A percentile compares a stretch with the other conserved stretches of the same genome.
These are phyloP conservation scores for Narcine bancroftii DNA, from an alignment of 2,113 vertebrate species.

Conservation along the genomic window DNA sequence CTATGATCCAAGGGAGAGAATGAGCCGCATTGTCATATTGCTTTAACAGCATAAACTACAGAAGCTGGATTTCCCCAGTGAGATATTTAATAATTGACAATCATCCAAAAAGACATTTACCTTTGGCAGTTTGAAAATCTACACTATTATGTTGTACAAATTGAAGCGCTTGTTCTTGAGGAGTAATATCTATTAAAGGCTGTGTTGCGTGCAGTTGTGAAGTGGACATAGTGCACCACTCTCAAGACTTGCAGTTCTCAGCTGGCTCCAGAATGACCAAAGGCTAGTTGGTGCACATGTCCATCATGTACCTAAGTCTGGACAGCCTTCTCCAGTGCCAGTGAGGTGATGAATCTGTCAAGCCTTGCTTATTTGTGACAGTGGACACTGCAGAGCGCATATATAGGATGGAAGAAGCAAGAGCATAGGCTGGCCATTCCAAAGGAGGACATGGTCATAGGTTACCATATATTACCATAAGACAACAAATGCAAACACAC, in stretches of 20 bases:
- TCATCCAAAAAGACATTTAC: constrained; percentile 1
- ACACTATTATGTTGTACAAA: constrained; percentile 7
- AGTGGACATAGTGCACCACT: background rate
- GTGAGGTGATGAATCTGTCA: background rate
- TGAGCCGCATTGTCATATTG: background rate
- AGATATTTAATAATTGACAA: constrained; percentile 13
- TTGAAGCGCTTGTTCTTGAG: background rate
- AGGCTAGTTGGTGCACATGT: background rate
- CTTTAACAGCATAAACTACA: background rate
- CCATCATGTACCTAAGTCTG: background rate
- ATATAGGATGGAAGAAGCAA: background rate
- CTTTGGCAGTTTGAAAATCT: constrained; percentile 5
- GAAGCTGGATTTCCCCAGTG: background rate
- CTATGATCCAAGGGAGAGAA: background rate
- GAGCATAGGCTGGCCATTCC: no score
- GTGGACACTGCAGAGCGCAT: background rate
- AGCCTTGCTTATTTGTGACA: background rate
- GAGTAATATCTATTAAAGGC: background rate
- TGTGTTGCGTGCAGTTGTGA: background rate
- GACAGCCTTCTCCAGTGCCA: background rate
- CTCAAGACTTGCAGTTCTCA: background rate
- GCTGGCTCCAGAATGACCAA: background rate
- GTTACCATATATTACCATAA: no score
- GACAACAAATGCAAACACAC: no score
- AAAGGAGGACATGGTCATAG: no score